Conservation (phyloP, 2,888 invertebrate species). For the Eudemis profundana region DNA sequence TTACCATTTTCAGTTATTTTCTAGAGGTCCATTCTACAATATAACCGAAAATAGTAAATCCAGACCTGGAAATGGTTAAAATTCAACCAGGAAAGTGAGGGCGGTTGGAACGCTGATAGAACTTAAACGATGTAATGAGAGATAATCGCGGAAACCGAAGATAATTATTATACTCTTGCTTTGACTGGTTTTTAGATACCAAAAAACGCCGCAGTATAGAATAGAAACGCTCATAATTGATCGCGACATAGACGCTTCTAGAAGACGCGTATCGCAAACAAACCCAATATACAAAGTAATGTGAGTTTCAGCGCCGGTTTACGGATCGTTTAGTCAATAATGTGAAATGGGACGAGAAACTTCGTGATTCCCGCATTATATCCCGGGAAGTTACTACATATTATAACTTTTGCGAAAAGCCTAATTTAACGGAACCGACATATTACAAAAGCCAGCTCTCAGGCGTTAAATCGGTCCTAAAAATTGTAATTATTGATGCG, state of each 20-base stretch:
- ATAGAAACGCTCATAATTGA: not conserved
- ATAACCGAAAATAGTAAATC: too few relatives aligned
- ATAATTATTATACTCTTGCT: too few relatives aligned
- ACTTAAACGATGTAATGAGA: too few relatives aligned
- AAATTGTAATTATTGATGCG: conserved; percentile 21
- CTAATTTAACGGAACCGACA: conserved; percentile 35
- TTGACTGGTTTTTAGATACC: too few relatives aligned
- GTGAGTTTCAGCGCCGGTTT: conserved; percentile 56
- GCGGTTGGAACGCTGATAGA: too few relatives aligned
- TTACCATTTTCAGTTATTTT: too few relatives aligned
- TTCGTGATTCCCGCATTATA: conserved; percentile 39
- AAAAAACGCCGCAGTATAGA: too few relatives aligned
- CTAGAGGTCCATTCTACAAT: too few relatives aligned
- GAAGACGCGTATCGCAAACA: conserved; percentile 42
- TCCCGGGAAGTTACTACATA: conserved; percentile 33
- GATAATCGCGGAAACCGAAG: too few relatives aligned
- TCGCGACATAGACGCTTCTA: conserved; percentile 47
- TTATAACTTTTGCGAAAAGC: conserved; percentile 28
- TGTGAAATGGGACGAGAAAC: conserved; percentile 54
- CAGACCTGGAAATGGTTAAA: too few relatives aligned
- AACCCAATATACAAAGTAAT: conserved; percentile 57
- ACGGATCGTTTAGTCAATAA: conserved; percentile 64
- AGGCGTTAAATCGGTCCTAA: conserved; percentile 7
- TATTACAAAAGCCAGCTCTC: conserved; percentile 27
- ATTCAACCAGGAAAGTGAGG: too few relatives aligned